phyloP scores from a whole-genome alignment of 2,888 invertebrate species.

The Isotomurus palustris region DNA sequence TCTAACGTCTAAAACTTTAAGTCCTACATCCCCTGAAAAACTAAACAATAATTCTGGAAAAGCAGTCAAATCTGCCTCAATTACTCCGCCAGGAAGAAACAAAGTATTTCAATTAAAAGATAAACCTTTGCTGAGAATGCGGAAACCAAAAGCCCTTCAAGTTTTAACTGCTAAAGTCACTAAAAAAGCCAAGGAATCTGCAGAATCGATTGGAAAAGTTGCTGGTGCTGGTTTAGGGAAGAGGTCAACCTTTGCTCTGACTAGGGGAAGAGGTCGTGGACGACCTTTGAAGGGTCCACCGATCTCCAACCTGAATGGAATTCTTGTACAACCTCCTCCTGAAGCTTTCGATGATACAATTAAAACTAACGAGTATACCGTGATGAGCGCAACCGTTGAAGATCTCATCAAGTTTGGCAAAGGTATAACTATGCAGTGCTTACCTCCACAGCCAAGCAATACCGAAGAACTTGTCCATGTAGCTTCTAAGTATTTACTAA shows the following conservation, averaged over 20 bases:
- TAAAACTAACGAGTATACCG: background rate
- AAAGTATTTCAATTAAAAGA: background rate
- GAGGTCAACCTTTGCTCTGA: no score
- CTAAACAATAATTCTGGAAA: background rate
- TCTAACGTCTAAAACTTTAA: background rate
- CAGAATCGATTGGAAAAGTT: no score
- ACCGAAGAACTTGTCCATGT: constrained; percentile 9
- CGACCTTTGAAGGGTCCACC: background rate
- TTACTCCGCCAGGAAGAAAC: background rate
- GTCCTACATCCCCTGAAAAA: background rate
- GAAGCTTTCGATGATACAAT: no score
- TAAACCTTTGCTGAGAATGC: constrained; percentile 4
- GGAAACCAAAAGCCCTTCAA: constrained; percentile 6
- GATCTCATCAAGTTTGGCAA: background rate
- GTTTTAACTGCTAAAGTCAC: no score
- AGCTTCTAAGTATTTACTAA: no score
- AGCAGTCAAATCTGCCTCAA: constrained; percentile 6
- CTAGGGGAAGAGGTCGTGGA: no score
- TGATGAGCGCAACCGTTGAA: constrained; percentile 2
- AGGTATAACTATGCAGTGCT: constrained; percentile 6
- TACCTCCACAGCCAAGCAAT: constrained; percentile 3
- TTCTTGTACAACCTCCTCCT: no score
- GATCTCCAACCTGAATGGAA: no score
- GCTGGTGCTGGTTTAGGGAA: no score
- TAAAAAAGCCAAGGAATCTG: no score